phyloP scores from a whole-genome alignment of 2,113 vertebrate genomes.

The Engystomops pustulosus region DNA sequence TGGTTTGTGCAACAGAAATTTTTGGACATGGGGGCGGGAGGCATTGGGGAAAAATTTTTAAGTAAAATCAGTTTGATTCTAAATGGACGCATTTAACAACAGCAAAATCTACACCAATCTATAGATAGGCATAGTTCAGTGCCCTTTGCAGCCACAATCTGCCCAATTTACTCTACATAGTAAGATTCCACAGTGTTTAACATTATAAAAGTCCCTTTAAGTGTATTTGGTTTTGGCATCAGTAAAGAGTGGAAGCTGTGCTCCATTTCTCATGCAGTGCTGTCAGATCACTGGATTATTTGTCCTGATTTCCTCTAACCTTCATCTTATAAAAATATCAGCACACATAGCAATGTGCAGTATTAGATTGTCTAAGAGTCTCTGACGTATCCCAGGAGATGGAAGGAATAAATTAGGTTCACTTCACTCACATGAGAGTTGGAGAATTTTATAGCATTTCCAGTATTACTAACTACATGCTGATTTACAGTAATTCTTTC shows the following conservation, averaged over 20 bases:
- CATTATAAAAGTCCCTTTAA: neutral
- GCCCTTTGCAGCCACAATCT: too few species aligned
- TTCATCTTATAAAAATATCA: conserved; percentile 26
- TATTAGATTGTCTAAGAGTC: conserved; percentile 38
- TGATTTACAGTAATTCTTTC: conserved; percentile 72
- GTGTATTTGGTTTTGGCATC: neutral
- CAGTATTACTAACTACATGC: conserved; percentile 62
- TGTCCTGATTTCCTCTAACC: conserved; percentile 2
- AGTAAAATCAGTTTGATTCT: too few species aligned
- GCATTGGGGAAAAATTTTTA: too few species aligned
- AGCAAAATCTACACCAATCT: too few species aligned
- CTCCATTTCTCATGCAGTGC: neutral
- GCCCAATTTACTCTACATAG: neutral
- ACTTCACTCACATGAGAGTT: conserved; percentile 38
- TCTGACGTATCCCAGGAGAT: conserved; percentile 56
- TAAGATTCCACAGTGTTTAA: neutral
- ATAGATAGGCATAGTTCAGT: too few species aligned
- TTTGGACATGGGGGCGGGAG: too few species aligned
- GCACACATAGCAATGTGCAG: neutral
- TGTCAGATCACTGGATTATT: neutral
- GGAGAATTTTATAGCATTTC: conserved; percentile 54
- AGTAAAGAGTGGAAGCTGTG: neutral
- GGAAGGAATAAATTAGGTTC: conserved; percentile 62
- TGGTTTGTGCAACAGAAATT: too few species aligned
- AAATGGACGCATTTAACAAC: too few species aligned